Evolutionary conservation across 2,797 vertebrate species (phyloP).

Genomic region (Tapera naevia): DNA sequence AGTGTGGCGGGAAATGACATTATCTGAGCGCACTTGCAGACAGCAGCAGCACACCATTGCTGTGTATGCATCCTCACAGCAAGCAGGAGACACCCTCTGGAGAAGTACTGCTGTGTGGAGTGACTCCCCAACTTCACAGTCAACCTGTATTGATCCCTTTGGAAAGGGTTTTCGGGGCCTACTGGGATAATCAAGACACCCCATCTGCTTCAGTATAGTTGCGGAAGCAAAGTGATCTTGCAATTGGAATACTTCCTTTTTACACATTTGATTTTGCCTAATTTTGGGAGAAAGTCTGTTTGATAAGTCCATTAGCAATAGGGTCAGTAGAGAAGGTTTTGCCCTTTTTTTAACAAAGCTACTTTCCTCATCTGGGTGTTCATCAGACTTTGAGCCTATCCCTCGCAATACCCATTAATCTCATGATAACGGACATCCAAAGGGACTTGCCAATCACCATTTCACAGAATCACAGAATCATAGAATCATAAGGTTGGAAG

Average conservation of each 20-base stretch:
- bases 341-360: not conserved
- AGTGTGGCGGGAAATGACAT: not conserved
- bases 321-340: not conserved
- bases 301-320: not conserved
- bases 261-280: not conserved
- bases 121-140: rapidly evolving
- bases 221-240: not conserved
- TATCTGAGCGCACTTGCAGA: not conserved
- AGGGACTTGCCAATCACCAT: not conserved
- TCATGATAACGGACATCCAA: not conserved
- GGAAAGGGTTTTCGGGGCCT: not conserved
- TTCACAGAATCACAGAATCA: no score
- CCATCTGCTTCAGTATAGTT: rapidly evolving
- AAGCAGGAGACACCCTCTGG: rapidly evolving
- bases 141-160: rapidly evolving
- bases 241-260: not conserved
- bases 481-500: no score
- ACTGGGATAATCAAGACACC: not conserved
- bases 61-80: not conserved
- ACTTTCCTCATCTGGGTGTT: not conserved
- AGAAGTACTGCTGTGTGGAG: not conserved
- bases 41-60: not conserved
- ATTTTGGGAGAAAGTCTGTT: not conserved
- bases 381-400: not conserved
- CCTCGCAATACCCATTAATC: not conserved